Conservation (phyloP, 2,113 vertebrate genomes). For the Oxyura jamaicensis region DNA sequence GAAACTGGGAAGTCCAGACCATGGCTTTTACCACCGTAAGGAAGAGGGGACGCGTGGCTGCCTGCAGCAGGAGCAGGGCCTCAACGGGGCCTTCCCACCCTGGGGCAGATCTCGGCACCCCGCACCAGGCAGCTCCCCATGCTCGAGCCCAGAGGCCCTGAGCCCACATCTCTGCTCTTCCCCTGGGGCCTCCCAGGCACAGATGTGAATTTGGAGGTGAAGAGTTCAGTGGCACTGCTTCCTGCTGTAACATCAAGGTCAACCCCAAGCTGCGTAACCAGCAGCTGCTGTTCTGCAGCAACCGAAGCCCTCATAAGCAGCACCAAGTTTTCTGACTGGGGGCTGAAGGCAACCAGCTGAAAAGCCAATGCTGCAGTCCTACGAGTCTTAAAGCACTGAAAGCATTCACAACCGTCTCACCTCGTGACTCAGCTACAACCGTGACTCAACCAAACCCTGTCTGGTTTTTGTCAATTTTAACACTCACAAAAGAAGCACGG, state of each 20-base stretch:
- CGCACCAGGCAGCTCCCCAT: accelerated
- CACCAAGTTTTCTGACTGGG: neutral
- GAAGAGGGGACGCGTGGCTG: neutral
- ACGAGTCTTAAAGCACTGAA: neutral
- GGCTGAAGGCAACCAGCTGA: neutral
- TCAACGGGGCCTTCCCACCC: neutral
- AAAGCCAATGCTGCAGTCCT: neutral
- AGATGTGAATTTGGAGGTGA: neutral
- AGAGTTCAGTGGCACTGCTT: neutral
- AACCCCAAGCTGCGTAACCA: neutral
- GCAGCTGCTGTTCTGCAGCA: neutral
- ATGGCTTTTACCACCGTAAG: neutral
- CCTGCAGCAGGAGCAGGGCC: neutral
- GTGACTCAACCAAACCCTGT: neutral
- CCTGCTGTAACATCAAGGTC: neutral
- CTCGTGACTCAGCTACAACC: neutral
- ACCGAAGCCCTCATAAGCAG: neutral
- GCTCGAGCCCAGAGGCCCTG: neutral
- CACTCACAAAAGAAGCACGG: neutral
- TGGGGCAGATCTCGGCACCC: neutral
- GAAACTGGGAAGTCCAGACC: neutral
- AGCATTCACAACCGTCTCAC: neutral
- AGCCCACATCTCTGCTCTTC: neutral
- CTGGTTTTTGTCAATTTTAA: neutral
- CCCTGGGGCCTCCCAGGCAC: neutral